Conservation (phyloP, 1,140 invertebrate genomes). For the Drosophila arawakana region DNA sequence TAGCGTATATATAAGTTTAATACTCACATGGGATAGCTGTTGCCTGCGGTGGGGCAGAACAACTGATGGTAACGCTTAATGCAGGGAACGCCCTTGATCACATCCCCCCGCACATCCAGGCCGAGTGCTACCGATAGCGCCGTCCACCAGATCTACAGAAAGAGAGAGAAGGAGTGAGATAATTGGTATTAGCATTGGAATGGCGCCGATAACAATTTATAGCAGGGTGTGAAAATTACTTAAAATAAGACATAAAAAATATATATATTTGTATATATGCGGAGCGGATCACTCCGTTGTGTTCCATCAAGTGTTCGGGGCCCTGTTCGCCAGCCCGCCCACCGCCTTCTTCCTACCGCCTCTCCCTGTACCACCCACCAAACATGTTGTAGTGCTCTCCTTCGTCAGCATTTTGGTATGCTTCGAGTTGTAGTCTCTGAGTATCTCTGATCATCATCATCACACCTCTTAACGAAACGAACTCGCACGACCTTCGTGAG, state of each 20-base stretch:
- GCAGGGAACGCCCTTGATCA: conserved; percentile 94
- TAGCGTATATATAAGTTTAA: not conserved
- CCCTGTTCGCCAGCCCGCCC: not conserved
- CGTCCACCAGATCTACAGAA: conserved; percentile 91
- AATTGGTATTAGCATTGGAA: conserved; percentile 54
- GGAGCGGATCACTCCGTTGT: not conserved
- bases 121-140: conserved; percentile 93
- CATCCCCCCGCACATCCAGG: conserved; percentile 92
- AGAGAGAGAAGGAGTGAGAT: conserved; percentile 19
- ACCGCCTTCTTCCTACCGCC: not conserved
- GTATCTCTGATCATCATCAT: conserved; percentile 61
- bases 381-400: not conserved
- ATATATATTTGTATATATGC: conserved; percentile 41
- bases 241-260: conserved; percentile 71
- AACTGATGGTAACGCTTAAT: conserved; percentile 94
- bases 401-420: conserved; percentile 1
- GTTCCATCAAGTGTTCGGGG: conserved; percentile 1
- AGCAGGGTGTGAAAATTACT: conserved; percentile 75
- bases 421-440: conserved; percentile 33
- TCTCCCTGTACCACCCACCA: not conserved
- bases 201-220: conserved; percentile 68
- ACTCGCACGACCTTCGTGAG: conserved; percentile 79
- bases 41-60: conserved; percentile 95
- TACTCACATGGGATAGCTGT: conserved; percentile 95
- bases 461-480: conserved; percentile 78